phyloP scores from a whole-genome alignment of 2,113 vertebrate species.

The Myotis davidii region DNA sequence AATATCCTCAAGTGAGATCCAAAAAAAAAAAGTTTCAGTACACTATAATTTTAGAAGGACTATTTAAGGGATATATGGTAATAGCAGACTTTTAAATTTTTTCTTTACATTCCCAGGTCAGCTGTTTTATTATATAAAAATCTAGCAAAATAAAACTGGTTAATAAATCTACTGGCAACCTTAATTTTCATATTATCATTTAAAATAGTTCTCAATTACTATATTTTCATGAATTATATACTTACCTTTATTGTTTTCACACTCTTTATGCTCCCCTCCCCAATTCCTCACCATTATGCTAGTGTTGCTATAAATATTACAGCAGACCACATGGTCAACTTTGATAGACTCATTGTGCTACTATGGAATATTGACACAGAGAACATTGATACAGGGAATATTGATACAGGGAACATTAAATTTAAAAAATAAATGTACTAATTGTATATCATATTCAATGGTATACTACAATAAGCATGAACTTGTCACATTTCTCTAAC shows the following conservation, averaged over 20 bases:
- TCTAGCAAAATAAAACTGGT: neutral
- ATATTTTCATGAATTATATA: neutral
- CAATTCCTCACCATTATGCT: neutral
- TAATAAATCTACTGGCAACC: neutral
- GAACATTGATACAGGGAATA: neutral
- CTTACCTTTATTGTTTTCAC: neutral
- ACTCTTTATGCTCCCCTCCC: neutral
- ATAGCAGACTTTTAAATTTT: neutral
- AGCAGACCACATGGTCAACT: neutral
- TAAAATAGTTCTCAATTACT: neutral
- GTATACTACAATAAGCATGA: neutral
- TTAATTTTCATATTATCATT: constrained; percentile 14
- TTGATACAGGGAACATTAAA: neutral
- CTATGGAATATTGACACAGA: neutral
- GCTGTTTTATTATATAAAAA: constrained; percentile 20
- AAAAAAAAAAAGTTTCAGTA: no score
- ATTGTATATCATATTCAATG: neutral
- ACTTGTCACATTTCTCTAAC: neutral
- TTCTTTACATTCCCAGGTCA: neutral
- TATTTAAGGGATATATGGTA: neutral
- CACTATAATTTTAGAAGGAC: neutral
- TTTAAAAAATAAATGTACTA: neutral
- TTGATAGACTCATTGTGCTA: neutral
- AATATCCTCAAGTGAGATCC: no score
- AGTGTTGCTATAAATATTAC: neutral